Conservation (phyloP, 2,113 vertebrate species). For the Piprites chloris region DNA sequence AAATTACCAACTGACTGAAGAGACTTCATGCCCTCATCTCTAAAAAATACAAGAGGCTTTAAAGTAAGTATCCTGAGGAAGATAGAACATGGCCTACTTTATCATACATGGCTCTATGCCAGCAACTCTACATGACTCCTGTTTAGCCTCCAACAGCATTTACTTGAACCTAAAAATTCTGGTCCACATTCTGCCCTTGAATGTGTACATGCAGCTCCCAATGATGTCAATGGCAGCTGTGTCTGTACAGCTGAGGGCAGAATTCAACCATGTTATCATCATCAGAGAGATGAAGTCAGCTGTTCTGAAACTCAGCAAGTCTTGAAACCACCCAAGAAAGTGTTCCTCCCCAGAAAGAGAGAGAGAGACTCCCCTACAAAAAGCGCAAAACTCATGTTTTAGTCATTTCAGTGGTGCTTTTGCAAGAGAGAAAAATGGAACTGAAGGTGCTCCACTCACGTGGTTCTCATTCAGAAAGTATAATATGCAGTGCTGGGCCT, state of each 20-base stretch:
- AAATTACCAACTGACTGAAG: not conserved
- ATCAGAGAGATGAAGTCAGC: not conserved
- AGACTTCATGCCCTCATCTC: not conserved
- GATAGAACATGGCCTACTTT: not conserved
- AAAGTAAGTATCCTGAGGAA: not conserved
- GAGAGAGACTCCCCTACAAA: not conserved
- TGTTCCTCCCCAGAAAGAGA: not conserved
- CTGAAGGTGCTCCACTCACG: not conserved
- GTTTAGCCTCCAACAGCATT: not conserved
- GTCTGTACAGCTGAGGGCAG: not conserved
- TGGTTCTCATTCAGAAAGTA: not conserved
- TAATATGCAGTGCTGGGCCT: fast-evolving
- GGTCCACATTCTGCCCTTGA: not conserved
- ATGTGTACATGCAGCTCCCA: not conserved
- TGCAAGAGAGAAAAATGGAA: not conserved
- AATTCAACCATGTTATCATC: not conserved
- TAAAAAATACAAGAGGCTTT: not conserved
- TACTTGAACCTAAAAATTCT: not conserved
- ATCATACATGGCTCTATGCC: not conserved
- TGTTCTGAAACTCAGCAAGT: not conserved
- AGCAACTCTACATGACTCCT: not conserved
- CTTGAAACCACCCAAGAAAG: not conserved
- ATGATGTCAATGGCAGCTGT: not conserved
- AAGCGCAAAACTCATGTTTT: not conserved
- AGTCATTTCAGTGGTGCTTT: not conserved